phyloP scores from a whole-genome alignment of 2,113 vertebrate genomes.

The Oreocharis arfaki region DNA sequence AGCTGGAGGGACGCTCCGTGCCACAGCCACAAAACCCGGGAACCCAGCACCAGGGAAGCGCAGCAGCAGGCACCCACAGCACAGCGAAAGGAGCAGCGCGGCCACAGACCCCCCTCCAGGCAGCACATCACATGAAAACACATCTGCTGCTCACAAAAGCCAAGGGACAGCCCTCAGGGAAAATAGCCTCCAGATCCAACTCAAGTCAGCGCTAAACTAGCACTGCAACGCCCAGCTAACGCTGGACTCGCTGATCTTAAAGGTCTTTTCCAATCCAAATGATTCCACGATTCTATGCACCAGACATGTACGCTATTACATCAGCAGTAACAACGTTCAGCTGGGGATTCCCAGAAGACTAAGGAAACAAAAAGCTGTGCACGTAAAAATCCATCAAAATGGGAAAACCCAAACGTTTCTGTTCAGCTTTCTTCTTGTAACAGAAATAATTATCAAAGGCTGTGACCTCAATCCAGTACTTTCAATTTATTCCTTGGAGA shows the following conservation, averaged over 20 bases:
- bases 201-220: not conserved
- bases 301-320: not conserved
- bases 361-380: not conserved
- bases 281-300: not conserved
- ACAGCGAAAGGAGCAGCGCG: fast-evolving
- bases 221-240: not conserved
- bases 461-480: not conserved
- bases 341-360: not conserved
- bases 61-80: not conserved
- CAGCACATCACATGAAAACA: fast-evolving
- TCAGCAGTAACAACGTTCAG: fast-evolving
- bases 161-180: not conserved
- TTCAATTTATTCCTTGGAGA: not conserved
- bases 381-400: not conserved
- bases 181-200: not conserved
- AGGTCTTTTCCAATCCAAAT: not conserved
- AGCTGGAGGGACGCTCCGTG: not conserved
- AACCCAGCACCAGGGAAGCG: fast-evolving
- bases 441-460: not conserved
- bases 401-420: not conserved
- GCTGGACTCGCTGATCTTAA: not conserved
- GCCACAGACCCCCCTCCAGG: not conserved
- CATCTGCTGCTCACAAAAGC: not conserved
- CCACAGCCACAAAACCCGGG: not conserved
- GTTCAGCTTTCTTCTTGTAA: not conserved